Conservation (phyloP, 2,797 vertebrate species). For the Luscinia luscinia region DNA sequence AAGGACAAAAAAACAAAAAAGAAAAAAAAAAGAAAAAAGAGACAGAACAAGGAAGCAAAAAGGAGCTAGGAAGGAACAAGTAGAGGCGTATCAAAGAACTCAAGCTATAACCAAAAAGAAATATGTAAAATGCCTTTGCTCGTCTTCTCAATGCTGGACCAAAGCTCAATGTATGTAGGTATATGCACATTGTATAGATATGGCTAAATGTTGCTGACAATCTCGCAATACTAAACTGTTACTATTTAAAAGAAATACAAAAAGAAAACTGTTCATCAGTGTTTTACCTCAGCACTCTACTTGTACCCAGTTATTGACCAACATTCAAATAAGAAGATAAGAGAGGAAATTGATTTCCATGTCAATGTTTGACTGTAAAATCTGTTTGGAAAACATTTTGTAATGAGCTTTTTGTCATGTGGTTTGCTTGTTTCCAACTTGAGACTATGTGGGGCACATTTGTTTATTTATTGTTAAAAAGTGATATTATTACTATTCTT, state of each 20-base stretch:
- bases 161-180: slow-evolving; percentile 96
- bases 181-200: slow-evolving; percentile 99
- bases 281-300: slow-evolving; percentile 93
- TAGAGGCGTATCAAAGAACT: slow-evolving; percentile 87
- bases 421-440: slow-evolving; percentile 83
- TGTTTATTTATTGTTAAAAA: slow-evolving; percentile 77
- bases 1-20: not conserved
- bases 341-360: slow-evolving; percentile 77
- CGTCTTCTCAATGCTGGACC: slow-evolving; percentile 96
- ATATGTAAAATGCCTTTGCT: slow-evolving; percentile 88
- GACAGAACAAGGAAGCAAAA: slow-evolving; percentile 71
- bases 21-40: not conserved
- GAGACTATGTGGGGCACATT: slow-evolving; percentile 82
- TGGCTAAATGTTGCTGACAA: slow-evolving; percentile 98
- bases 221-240: slow-evolving; percentile 92
- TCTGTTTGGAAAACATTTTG: slow-evolving; percentile 79
- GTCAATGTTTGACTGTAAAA: slow-evolving; percentile 80
- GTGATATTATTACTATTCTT: slow-evolving; percentile 69
- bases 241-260: slow-evolving; percentile 78
- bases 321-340: slow-evolving; percentile 77
- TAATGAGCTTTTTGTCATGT: slow-evolving; percentile 83
- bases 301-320: slow-evolving; percentile 82
- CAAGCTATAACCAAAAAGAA: slow-evolving; percentile 97
- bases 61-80: slow-evolving; percentile 81
- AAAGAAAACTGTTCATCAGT: slow-evolving; percentile 83